Base-by-base conservation (phyloP, 1,140 invertebrate species). In the Rhyzopertha dominica region DNA sequence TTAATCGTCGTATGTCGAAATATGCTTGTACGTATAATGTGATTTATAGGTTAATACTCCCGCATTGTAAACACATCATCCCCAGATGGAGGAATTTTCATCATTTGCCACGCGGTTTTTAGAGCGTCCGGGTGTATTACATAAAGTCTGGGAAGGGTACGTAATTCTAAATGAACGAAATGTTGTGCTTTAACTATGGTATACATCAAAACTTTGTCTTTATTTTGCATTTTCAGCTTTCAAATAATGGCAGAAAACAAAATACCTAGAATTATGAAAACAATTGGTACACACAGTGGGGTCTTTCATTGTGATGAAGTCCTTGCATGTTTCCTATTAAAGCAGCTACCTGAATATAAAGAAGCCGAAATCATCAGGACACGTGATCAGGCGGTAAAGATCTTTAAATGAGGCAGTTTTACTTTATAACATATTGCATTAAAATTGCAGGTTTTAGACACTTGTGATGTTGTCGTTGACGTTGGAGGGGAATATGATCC, bases 261-360 rank as follows among this genome's bases (percentile, higher is more conserved):
- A 45, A 45, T 14, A 16, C 29, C 51, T 20, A 46, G 56, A 40
- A 24, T 66, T 31, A 20, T 51, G 7, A 62, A 58, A 19, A 77
- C 61, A 69, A 88, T 91, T 57, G 87, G 86, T 7, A 91, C 87
- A 0, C 87, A 91, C 53, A 75, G 72, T 71, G 87, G 86, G 1
- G 69, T 71, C 0, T 99, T 99, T 65, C 95, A 99, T 69, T 97
- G 92, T 64, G 95, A 99, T 70, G 95, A 99, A 73, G 90, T 84
- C 0, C 70, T 98, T 9, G 95, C 92, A 3, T 95, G 91, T 67
- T 92, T 78, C 57, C 81, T 99, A 81, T 72, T 99, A 0, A 91
- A 88, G 66, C 66, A 76, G 35, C 66, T 98, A 3, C 86, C 87
- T 0, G 67, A 84, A 53, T 97, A 87, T 65, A 78, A 82, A 56